Evolutionary conservation across 2,888 invertebrate genomes (phyloP).

Genomic region (Ochlodes sylvanus): DNA sequence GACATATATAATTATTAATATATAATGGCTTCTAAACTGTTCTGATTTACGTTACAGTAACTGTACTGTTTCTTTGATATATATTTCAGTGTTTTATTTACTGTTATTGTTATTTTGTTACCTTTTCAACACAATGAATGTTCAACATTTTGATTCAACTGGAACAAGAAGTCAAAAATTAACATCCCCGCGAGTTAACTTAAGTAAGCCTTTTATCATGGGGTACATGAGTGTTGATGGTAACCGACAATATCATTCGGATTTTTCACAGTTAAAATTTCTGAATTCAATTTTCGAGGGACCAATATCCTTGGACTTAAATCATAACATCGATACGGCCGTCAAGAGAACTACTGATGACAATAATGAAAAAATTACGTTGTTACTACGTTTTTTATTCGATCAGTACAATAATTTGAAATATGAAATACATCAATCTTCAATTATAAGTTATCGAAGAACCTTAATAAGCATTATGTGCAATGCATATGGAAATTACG

Average conservation of each 20-base stretch:
- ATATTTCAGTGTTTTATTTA: too few species aligned
- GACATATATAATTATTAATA: too few species aligned
- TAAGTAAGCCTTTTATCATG: slow-evolving; percentile 44
- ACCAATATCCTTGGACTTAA: slow-evolving; percentile 46
- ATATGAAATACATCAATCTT: slow-evolving; percentile 37
- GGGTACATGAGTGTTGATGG: slow-evolving; percentile 57
- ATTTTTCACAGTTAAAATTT: slow-evolving; percentile 55
- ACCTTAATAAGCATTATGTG: slow-evolving; percentile 55
- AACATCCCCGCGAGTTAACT: neutral
- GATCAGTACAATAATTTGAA: slow-evolving; percentile 44
- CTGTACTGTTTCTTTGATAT: too few species aligned
- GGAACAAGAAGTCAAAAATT: neutral
- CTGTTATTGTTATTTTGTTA: too few species aligned
- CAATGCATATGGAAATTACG: slow-evolving; percentile 43
- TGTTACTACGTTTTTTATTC: slow-evolving; percentile 51
- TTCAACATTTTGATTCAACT: neutral
- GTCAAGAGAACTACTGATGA: slow-evolving; percentile 53
- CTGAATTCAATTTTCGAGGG: slow-evolving; percentile 46
- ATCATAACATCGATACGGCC: slow-evolving; percentile 52
- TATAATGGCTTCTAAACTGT: too few species aligned
- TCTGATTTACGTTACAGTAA: too few species aligned
- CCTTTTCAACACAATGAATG: neutral
- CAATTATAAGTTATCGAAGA: slow-evolving; percentile 53
- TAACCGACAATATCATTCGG: slow-evolving; percentile 47
- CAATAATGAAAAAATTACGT: slow-evolving; percentile 52